Evolutionary conservation across 2,797 vertebrate species (phyloP), one percentile per base, ranked within the genome.

Genomic region (Spondyliosoma cantharus): DNA sequence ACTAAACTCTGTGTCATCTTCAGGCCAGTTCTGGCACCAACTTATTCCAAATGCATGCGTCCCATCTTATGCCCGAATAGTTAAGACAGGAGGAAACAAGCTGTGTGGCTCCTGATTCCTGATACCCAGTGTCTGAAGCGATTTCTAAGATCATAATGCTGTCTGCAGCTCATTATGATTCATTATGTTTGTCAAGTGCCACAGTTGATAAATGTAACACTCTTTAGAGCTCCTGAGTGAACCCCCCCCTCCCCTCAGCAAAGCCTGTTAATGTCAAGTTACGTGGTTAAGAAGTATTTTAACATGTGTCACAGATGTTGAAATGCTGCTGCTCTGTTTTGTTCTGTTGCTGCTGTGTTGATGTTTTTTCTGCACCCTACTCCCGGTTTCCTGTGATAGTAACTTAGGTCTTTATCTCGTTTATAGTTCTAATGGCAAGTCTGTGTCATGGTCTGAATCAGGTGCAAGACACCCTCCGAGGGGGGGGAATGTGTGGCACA

Each of bases 371-470:
- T 93, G 87, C 71, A 68, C 64, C 79, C 83, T 53, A 84, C 82
- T 80, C 78, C 86, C 46, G 81, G 87, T 91, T 94, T 89, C 90
- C 92, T 92, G 80, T 91, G 90, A 90, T 90, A 95, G 93, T 96
- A 96, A 96, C 93, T 96, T 89, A 87, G 93, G 91, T 98, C 95
- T 99, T 96, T 99, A 96, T 98, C 96, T 97, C 96, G 93, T 98
- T 97, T 95, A 94, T 97, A 99, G 98, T 98, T 98, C 97, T 97
- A 99, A 99, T 96, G 98, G 98, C 96, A 99, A 99, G 97, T 99
- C 97, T 98, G 97, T 99, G 96, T 99, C 97, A 96, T 99, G 97
- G 98, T 99, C 97, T 98, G 98, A 99, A 97, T 96, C 97, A 97
- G 97, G 98, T 97, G 96, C 97, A 96, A 97, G 96, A 96, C 96